phyloP scores from a whole-genome alignment of 2,113 vertebrate species.

The Scortum barcoo region DNA sequence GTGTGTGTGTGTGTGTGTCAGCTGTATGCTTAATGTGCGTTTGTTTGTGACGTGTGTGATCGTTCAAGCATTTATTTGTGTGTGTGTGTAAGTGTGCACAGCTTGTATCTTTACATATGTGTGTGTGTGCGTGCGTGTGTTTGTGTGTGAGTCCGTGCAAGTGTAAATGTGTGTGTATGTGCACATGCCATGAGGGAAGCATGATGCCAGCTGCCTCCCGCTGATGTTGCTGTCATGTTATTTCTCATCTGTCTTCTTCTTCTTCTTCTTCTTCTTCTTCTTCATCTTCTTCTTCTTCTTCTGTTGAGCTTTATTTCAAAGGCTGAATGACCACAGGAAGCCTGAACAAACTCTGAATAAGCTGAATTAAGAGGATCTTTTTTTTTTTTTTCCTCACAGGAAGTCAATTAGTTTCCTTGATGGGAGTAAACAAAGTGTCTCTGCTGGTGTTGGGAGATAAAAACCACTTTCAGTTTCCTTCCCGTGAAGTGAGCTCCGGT shows the following conservation, averaged over 20 bases:
- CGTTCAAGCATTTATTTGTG: background rate
- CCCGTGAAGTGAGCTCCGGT: background rate
- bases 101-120: background rate
- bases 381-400: background rate
- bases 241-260: background rate
- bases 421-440: background rate
- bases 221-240: background rate
- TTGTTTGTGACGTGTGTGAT: background rate
- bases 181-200: background rate
- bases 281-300: background rate
- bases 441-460: background rate
- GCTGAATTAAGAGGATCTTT: background rate
- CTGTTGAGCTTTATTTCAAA: background rate
- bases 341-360: background rate
- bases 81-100: background rate
- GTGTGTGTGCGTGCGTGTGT: background rate
- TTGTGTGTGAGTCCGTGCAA: background rate
- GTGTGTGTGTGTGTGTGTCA: slow-evolving; percentile 24
- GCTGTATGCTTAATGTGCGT: slow-evolving; percentile 11
- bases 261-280: background rate
- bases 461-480: background rate
- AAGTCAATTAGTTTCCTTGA: background rate
- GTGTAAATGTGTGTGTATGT: background rate
- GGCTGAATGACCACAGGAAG: background rate
- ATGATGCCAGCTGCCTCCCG: background rate